Conservation (phyloP, 2,888 invertebrate species). For the Lochmaea capreae region DNA sequence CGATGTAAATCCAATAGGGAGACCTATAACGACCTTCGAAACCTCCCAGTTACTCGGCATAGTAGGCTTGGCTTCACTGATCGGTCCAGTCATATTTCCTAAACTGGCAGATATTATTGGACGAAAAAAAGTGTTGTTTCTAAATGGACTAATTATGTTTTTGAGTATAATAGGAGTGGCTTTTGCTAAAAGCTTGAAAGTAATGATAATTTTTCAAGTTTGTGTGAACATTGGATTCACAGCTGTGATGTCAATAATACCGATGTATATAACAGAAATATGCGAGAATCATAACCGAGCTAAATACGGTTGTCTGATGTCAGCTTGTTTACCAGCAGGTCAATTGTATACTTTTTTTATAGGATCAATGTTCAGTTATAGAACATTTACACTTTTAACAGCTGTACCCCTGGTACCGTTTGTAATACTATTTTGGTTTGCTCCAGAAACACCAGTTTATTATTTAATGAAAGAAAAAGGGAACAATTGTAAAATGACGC, state of each 20-base stretch:
- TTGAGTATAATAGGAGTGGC: slow-evolving; percentile 11
- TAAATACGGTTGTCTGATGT: slow-evolving; percentile 74
- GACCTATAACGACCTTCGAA: slow-evolving; percentile 57
- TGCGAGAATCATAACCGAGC: slow-evolving; percentile 83
- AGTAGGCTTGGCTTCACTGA: slow-evolving; percentile 64
- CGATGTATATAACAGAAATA: slow-evolving; percentile 89
- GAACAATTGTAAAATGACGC: slow-evolving; percentile 33
- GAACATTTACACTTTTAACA: background rate
- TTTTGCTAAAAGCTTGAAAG: background rate
- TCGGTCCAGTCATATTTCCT: slow-evolving; percentile 78
- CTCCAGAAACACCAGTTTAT: slow-evolving; percentile 46
- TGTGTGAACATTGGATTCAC: slow-evolving; percentile 62
- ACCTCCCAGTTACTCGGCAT: slow-evolving; percentile 68
- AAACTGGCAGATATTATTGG: slow-evolving; percentile 74
- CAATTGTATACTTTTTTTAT: background rate
- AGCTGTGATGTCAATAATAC: slow-evolving; percentile 77
- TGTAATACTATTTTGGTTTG: slow-evolving; percentile 39
- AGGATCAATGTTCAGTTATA: background rate
- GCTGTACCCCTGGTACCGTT: slow-evolving; percentile 38
- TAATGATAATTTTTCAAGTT: slow-evolving; percentile 64
- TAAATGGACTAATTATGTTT: background rate
- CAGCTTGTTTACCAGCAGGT: slow-evolving; percentile 73
- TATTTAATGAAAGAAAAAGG: slow-evolving; percentile 37
- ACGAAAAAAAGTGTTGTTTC: slow-evolving; percentile 72
- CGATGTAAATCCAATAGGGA: slow-evolving; percentile 56